These are phyloP conservation scores for Heptranchias perlo DNA, from an alignment of 2,113 vertebrate species.

Conservation along the genomic window DNA sequence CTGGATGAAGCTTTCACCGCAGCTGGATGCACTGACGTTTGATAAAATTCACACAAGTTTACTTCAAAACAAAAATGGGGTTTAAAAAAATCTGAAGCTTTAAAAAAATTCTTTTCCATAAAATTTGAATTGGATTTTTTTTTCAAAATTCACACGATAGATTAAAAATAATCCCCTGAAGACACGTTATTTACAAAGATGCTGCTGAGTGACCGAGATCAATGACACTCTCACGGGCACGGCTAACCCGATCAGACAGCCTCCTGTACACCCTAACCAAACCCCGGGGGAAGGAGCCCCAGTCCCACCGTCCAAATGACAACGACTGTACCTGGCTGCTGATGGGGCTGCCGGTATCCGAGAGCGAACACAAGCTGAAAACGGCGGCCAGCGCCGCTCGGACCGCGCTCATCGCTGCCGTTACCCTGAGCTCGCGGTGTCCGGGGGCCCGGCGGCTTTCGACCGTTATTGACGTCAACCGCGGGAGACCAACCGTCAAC, in stretches of 20 bases:
- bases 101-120: background rate
- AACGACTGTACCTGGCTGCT: background rate
- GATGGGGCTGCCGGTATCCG: background rate
- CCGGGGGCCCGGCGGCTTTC: background rate
- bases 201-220: background rate
- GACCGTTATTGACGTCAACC: background rate
- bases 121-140: background rate
- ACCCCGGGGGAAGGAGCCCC: background rate
- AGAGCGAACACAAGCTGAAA: background rate
- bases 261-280: background rate
- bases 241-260: background rate
- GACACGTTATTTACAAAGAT: too few species aligned
- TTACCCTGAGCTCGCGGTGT: too few species aligned
- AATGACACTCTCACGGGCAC: background rate
- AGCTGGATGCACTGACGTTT: background rate
- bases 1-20: background rate
- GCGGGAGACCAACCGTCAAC: background rate
- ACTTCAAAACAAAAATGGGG: background rate
- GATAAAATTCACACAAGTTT: background rate
- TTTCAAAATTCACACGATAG: background rate
- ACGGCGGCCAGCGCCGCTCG: background rate
- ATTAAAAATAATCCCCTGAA: background rate
- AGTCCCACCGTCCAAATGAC: background rate
- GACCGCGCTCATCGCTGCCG: background rate
- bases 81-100: background rate